phyloP scores from a whole-genome alignment of 2,888 invertebrate species.

The Apodemia arnacis region DNA sequence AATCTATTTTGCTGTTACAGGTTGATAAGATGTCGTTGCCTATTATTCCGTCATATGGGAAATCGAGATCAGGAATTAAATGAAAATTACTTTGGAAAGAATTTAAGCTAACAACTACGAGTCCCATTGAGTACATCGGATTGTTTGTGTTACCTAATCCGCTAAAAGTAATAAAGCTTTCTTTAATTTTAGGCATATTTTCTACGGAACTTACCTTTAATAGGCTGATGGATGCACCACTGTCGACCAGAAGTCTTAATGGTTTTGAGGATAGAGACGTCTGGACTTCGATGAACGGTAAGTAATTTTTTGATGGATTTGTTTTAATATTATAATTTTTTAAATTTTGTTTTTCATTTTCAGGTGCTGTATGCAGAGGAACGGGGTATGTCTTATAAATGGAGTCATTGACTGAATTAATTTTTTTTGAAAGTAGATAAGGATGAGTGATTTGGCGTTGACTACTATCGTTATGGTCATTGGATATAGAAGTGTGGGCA shows the following conservation, averaged over 20 bases:
- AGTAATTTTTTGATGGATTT: not conserved
- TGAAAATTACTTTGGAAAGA: not conserved
- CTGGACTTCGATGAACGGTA: not conserved
- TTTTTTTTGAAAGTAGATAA: too few species aligned
- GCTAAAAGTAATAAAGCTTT: not conserved
- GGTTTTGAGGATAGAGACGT: not conserved
- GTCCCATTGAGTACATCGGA: not conserved
- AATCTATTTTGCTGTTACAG: conserved; percentile 10
- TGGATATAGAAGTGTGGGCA: too few species aligned
- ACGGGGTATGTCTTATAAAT: too few species aligned
- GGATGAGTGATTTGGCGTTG: too few species aligned
- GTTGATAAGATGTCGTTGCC: not conserved
- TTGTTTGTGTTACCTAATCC: not conserved
- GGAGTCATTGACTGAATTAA: too few species aligned
- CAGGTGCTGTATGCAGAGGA: not conserved
- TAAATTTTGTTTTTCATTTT: not conserved
- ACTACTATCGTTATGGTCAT: too few species aligned
- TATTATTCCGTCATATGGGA: conserved; percentile 6
- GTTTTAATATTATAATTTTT: not conserved
- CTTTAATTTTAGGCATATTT: not conserved
- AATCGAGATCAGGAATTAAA: not conserved
- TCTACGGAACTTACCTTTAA: not conserved
- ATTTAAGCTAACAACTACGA: too few species aligned
- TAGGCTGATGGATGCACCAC: not conserved
- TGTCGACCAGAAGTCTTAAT: not conserved